Percentiles rank a stretch among this genome's conserved stretches.
These are phyloP conservation scores for Drosophila lacertosa DNA, from an alignment of 1,140 invertebrate genomes.

Conservation along the genomic window DNA sequence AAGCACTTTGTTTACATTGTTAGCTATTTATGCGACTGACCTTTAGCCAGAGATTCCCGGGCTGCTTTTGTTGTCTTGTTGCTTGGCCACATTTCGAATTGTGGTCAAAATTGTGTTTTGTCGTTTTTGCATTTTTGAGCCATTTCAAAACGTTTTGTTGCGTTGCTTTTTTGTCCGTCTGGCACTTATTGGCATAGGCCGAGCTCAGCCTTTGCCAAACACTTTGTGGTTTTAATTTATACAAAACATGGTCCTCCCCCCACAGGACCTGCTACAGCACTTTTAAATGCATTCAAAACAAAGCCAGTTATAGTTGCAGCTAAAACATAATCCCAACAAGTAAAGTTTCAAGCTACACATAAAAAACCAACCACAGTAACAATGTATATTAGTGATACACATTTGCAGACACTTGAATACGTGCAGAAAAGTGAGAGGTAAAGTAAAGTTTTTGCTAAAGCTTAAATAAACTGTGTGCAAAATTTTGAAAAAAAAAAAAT, in stretches of 20 bases:
- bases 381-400: background rate
- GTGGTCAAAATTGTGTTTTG: constrained; percentile 71
- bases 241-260: constrained; percentile 24
- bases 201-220: constrained; percentile 58
- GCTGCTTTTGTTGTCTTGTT: constrained; percentile 26
- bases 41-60: constrained; percentile 4
- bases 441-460: background rate
- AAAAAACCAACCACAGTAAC: constrained; percentile 11
- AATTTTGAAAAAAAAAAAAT: constrained; percentile 1
- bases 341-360: constrained; percentile 47
- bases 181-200: constrained; percentile 49
- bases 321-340: constrained; percentile 56
- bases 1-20: constrained; percentile 61
- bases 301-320: constrained; percentile 66
- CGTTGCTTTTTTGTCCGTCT: constrained; percentile 18
- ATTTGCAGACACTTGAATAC: too few species aligned
- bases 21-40: constrained; percentile 42
- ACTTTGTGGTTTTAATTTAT: constrained; percentile 66
- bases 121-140: constrained; percentile 43
- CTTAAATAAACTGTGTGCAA: background rate
- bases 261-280: background rate
- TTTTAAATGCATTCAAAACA: constrained; percentile 18
- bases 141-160: constrained; percentile 23
- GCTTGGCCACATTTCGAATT: constrained; percentile 61
- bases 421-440: background rate